Conservation (phyloP, 2,888 invertebrate genomes). For the Apeira syringaria region DNA sequence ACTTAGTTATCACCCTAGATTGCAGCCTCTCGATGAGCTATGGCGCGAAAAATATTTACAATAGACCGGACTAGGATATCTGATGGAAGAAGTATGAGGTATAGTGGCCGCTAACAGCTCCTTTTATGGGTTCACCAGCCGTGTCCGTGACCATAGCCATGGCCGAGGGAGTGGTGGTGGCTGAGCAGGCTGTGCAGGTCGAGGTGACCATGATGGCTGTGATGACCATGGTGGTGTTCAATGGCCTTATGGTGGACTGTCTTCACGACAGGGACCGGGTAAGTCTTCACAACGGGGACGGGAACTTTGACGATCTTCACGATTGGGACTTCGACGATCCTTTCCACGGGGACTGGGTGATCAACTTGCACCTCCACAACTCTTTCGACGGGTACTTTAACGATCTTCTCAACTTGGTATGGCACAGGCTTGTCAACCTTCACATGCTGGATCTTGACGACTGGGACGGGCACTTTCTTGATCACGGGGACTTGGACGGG, state of each 20-base stretch:
- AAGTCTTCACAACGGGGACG: conserved; percentile 67
- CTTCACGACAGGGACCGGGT: conserved; percentile 70
- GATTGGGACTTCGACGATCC: conserved; percentile 77
- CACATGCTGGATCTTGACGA: conserved; percentile 81
- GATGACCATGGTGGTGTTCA: conserved; percentile 48
- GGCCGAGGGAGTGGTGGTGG: conserved; percentile 20
- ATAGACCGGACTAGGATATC: conserved; percentile 59
- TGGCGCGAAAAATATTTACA: conserved; percentile 70
- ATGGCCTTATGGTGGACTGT: conserved; percentile 71
- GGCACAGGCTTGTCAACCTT: conserved; percentile 84
- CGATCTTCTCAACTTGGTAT: conserved; percentile 84
- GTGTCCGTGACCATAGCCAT: conserved; percentile 35
- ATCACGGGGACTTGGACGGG: conserved; percentile 81
- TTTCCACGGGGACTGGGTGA: conserved; percentile 80
- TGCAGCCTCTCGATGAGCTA: conserved; percentile 81
- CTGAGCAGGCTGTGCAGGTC: conserved; percentile 34
- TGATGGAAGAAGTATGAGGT: conserved; percentile 40
- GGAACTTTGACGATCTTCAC: conserved; percentile 78
- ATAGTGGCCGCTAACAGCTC: conserved; percentile 13
- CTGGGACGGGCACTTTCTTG: conserved; percentile 80
- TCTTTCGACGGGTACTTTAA: conserved; percentile 82
- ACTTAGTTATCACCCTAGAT: conserved; percentile 82
- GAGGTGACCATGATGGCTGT: conserved; percentile 39
- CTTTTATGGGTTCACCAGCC: conserved; percentile 36
- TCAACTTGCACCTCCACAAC: conserved; percentile 81